phyloP scores from a whole-genome alignment of 2,888 invertebrate genomes.

The Drosophila leonis region DNA sequence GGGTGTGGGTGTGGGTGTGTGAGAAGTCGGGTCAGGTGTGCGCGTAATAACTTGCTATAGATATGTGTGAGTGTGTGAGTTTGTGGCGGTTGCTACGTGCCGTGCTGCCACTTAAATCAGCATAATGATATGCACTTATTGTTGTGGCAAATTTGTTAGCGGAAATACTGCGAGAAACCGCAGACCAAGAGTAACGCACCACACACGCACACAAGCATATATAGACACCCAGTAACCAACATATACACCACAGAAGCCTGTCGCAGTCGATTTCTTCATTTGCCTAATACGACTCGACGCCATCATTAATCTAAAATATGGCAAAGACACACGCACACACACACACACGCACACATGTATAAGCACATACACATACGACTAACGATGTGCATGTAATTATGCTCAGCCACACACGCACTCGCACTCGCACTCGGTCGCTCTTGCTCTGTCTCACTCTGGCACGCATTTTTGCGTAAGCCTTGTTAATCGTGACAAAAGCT shows the following conservation, averaged over 20 bases:
- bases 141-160: conserved; percentile 79
- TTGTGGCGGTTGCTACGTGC: conserved; percentile 45
- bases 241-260: conserved; percentile 42
- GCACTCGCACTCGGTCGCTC: conserved; percentile 15
- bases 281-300: conserved; percentile 79
- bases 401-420: conserved; percentile 56
- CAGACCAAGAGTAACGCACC: conserved; percentile 32
- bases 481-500: conserved; percentile 82
- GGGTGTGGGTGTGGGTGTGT: conserved; percentile 12
- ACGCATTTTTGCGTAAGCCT: conserved; percentile 78
- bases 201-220: conserved; percentile 7
- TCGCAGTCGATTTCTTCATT: conserved; percentile 79
- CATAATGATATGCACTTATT: conserved; percentile 79
- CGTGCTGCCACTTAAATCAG: conserved; percentile 75
- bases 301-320: conserved; percentile 80
- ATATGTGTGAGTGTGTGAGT: conserved; percentile 54
- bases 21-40: conserved; percentile 67
- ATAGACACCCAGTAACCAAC: conserved; percentile 7
- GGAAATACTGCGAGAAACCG: conserved; percentile 76
- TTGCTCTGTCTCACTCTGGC: background rate
- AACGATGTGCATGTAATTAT: conserved; percentile 67
- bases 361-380: conserved; percentile 3
- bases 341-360: conserved; percentile 5
- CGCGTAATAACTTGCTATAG: conserved; percentile 74
- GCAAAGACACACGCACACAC: conserved; percentile 70